Conservation (phyloP, 2,797 vertebrate genomes). For the Mormyrops boulengeri region DNA sequence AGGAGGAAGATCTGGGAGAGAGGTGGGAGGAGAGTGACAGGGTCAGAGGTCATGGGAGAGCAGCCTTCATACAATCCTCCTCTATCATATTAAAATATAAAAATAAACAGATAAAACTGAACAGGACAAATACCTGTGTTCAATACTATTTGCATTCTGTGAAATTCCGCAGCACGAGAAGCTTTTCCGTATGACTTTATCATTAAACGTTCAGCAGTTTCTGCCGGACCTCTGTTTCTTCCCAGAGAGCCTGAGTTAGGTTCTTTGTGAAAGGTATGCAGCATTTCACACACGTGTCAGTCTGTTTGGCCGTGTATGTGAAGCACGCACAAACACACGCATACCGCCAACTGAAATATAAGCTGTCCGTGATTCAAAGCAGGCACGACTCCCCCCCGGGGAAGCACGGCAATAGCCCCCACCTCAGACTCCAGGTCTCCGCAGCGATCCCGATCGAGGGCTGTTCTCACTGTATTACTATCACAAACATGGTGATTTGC, state of each 20-base stretch:
- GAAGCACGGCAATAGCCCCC: background rate
- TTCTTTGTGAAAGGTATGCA: background rate
- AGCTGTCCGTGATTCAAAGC: constrained; percentile 6
- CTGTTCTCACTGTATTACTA: background rate
- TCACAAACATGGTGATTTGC: background rate
- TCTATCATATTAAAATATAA: background rate
- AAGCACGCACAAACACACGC: constrained; percentile 12
- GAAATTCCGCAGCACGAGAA: background rate
- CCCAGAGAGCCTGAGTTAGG: background rate
- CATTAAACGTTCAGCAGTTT: background rate
- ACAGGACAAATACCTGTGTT: background rate
- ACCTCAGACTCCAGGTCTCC: background rate
- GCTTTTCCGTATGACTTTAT: background rate
- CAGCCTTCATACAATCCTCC: background rate
- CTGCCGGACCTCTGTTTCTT: background rate
- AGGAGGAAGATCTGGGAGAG: constrained; percentile 76
- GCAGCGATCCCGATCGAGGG: background rate
- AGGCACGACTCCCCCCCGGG: background rate
- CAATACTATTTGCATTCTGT: background rate
- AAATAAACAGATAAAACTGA: background rate
- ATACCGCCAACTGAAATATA: constrained; percentile 1
- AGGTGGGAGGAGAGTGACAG: background rate
- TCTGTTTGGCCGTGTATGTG: background rate
- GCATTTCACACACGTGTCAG: background rate
- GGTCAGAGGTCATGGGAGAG: background rate